These are phyloP conservation scores for Belonocnema kinseyi DNA, from an alignment of 1,140 invertebrate genomes.

Conservation along the genomic window DNA sequence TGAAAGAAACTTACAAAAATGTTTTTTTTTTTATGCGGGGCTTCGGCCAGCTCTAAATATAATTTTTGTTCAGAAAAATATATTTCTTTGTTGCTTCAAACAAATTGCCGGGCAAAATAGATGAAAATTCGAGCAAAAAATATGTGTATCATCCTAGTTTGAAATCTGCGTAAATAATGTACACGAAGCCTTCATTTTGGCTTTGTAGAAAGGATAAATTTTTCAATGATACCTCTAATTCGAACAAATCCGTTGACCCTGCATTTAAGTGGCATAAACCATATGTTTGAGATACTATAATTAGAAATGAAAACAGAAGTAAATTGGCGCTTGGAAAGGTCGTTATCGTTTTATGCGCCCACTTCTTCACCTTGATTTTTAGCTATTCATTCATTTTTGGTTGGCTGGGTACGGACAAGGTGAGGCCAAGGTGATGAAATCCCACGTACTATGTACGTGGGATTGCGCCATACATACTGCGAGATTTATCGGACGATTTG, in stretches of 20 bases:
- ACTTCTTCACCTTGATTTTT: slow-evolving; percentile 19
- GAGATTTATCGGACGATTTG: slow-evolving; percentile 29
- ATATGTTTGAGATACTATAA: slow-evolving; percentile 16
- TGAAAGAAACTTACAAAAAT: too few relatives aligned
- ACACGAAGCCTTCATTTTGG: background rate
- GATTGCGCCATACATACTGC: background rate
- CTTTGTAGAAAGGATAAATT: too few relatives aligned
- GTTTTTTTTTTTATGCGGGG: too few relatives aligned
- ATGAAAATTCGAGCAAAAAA: too few relatives aligned
- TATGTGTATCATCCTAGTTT: too few relatives aligned
- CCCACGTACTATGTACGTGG: background rate
- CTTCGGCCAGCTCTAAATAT: too few relatives aligned
- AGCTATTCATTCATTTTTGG: slow-evolving; percentile 17
- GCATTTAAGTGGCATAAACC: background rate
- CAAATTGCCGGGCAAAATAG: too few relatives aligned
- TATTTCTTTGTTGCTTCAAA: too few relatives aligned
- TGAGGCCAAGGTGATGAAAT: slow-evolving; percentile 24
- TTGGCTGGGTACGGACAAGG: background rate
- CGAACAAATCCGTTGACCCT: background rate
- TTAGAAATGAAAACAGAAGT: background rate
- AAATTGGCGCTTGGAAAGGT: background rate
- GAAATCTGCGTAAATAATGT: background rate
- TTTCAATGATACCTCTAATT: too few relatives aligned
- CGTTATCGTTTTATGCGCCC: background rate
- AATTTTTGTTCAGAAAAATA: too few relatives aligned